Evolutionary conservation across 2,888 invertebrate species (phyloP).

Genomic region (Sinopyrophorus schimmeli): DNA sequence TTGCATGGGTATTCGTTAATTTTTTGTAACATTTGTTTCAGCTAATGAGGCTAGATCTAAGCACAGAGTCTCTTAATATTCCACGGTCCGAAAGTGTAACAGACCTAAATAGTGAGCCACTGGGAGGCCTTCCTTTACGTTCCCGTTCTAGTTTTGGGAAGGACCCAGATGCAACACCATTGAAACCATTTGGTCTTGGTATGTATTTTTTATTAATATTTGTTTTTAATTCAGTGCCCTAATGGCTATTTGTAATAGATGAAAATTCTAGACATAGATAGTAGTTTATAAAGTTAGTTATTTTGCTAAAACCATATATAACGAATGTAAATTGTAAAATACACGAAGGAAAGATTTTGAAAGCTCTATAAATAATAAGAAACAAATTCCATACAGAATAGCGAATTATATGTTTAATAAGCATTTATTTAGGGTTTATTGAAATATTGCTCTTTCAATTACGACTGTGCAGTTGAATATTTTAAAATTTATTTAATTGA

Average conservation of each 20-base stretch:
- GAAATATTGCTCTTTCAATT: no score
- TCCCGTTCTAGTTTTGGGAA: constrained; percentile 51
- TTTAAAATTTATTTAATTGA: constrained; percentile 37
- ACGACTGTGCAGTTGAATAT: no score
- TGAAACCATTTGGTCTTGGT: constrained; percentile 86
- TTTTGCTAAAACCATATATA: no score
- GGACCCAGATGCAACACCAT: constrained; percentile 61
- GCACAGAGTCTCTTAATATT: constrained; percentile 77
- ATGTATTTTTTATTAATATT: constrained; percentile 52
- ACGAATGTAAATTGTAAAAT: no score
- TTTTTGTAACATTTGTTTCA: constrained; percentile 49
- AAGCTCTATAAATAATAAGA: no score
- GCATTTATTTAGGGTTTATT: no score
- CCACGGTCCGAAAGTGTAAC: constrained; percentile 83
- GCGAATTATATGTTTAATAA: no score
- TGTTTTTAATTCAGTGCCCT: constrained; percentile 13
- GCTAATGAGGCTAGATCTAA: constrained; percentile 81
- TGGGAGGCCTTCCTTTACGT: constrained; percentile 44
- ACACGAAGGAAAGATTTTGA: no score
- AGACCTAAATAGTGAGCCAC: constrained; percentile 71
- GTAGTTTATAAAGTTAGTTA: no score
- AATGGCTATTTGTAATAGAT: constrained; percentile 16
- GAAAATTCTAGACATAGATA: constrained; percentile 14
- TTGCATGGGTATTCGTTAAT: no score
- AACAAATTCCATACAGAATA: no score